Evolutionary conservation across 2,113 vertebrate genomes (phyloP).

Genomic region (Callopanchax toddi): DNA sequence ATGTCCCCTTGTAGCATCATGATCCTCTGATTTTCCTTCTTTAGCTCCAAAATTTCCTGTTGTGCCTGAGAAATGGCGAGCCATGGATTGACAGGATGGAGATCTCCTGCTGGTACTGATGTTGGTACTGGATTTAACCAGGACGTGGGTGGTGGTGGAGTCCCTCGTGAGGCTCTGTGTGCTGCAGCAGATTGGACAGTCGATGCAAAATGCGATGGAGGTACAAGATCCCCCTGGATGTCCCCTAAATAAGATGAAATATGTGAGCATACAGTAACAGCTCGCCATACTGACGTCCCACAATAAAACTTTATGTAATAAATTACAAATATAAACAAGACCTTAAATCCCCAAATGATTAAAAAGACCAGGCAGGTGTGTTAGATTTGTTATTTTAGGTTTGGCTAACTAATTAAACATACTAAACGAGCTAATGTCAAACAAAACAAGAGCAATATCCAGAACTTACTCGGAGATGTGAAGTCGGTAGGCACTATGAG

Average conservation of each 20-base stretch:
- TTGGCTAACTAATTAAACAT: not conserved
- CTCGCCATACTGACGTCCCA: no score
- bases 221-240: conserved; percentile 62
- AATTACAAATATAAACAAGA: no score
- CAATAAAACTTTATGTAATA: no score
- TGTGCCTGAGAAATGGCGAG: conserved; percentile 58
- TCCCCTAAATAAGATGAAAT: conserved; percentile 38
- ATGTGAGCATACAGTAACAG: not conserved
- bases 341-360: no score
- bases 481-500: conserved; percentile 70
- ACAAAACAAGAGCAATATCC: rapidly evolving
- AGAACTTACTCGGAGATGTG: conserved; percentile 55
- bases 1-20: conserved; percentile 46
- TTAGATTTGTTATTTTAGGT: not conserved
- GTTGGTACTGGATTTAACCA: conserved; percentile 40
- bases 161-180: conserved; percentile 10
- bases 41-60: conserved; percentile 69
- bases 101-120: conserved; percentile 31
- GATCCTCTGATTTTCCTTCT: conserved; percentile 70
- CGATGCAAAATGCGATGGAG: conserved; percentile 76
- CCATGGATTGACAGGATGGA: conserved; percentile 51
- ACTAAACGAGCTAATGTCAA: not conserved
- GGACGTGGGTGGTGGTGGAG: conserved; percentile 9
- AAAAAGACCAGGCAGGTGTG: no score
- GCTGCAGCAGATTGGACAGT: conserved; percentile 29